Conservation (phyloP, 1,140 invertebrate genomes). For the Nasonia vitripennis region DNA sequence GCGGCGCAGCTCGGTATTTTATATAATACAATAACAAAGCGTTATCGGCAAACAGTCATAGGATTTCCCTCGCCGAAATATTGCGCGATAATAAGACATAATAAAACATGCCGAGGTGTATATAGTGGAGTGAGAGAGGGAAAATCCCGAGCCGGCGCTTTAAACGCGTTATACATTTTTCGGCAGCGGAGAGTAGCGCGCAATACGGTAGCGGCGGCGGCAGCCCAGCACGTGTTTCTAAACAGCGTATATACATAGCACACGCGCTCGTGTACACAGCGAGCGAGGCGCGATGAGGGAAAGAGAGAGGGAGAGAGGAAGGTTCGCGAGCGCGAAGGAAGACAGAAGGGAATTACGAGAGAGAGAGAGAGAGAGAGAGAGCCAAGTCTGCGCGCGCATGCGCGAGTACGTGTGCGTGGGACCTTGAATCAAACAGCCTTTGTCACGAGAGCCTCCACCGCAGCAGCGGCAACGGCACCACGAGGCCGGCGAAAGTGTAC, state of each 20-base stretch:
- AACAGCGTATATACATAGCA: constrained; percentile 58
- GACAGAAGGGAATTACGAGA: constrained; percentile 19
- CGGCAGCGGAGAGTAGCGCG: constrained; percentile 28
- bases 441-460: constrained; percentile 71
- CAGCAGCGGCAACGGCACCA: constrained; percentile 65
- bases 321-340: constrained; percentile 16
- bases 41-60: background rate
- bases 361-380: constrained; percentile 41
- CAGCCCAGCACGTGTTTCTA: constrained; percentile 59
- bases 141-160: constrained; percentile 52
- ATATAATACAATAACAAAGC: no score
- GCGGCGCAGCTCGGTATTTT: background rate
- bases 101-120: no score
- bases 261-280: constrained; percentile 55
- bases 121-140: background rate
- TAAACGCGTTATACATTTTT: constrained; percentile 33
- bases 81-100: background rate
- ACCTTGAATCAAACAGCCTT: constrained; percentile 76
- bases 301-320: background rate
- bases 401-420: constrained; percentile 67
- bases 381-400: constrained; percentile 55
- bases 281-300: constrained; percentile 45
- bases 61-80: no score
- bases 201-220: constrained; percentile 9
- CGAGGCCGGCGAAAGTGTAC: constrained; percentile 76